These are phyloP conservation scores for Brienomyrus brachyistius DNA, from an alignment of 2,113 vertebrate genomes.

Conservation along the genomic window DNA sequence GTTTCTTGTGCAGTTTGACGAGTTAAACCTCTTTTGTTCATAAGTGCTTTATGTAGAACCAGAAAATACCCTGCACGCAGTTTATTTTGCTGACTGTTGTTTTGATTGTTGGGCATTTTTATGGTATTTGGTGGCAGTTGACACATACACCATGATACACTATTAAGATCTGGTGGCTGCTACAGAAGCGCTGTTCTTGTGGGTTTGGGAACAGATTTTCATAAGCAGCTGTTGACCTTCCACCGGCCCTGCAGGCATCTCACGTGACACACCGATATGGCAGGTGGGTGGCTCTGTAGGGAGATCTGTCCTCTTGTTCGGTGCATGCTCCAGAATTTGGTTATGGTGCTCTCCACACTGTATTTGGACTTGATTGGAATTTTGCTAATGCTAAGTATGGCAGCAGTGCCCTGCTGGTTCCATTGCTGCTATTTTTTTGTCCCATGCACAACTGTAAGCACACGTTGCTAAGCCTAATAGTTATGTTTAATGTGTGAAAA, in stretches of 20 bases:
- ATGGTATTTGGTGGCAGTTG: background rate
- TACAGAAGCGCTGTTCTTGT: background rate
- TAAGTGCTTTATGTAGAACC: background rate
- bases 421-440: background rate
- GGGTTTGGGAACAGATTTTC: background rate
- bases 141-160: no score
- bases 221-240: constrained; percentile 7
- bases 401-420: background rate
- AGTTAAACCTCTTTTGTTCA: background rate
- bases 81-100: background rate
- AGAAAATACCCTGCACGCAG: background rate
- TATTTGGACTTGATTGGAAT: background rate
- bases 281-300: background rate
- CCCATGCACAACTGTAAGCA: background rate
- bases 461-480: background rate
- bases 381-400: background rate
- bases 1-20: background rate
- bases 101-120: background rate
- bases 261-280: background rate
- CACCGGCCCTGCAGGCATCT: background rate
- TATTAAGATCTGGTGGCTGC: background rate
- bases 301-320: background rate
- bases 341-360: background rate
- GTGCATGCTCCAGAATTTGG: background rate
- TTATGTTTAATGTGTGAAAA: background rate